Percentiles rank a stretch among this genome's conserved stretches.
These are phyloP conservation scores for Diogma glabrata DNA, from an alignment of 2,888 invertebrate genomes.

Conservation along the genomic window DNA sequence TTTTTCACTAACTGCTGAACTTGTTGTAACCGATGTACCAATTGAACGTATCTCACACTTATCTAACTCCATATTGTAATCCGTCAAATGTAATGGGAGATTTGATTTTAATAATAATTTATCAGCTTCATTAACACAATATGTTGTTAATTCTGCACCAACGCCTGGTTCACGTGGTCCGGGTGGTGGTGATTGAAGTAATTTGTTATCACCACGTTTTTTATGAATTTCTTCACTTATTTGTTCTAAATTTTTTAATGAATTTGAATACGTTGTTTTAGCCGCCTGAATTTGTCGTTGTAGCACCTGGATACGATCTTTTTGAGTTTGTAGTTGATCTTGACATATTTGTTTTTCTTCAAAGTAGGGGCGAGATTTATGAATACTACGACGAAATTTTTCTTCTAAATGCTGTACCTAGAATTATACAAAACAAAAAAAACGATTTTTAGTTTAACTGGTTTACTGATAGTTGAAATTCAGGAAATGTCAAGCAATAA, in stretches of 20 bases:
- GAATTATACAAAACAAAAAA: no score
- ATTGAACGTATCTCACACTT: slow-evolving; percentile 44
- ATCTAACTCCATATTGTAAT: slow-evolving; percentile 45
- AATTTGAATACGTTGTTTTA: slow-evolving; percentile 70
- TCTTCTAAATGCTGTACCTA: slow-evolving; percentile 70
- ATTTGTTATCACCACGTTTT: slow-evolving; percentile 30
- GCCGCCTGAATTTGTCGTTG: slow-evolving; percentile 60
- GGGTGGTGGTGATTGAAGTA: slow-evolving; percentile 25
- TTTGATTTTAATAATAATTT: slow-evolving; percentile 12
- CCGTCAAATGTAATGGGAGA: slow-evolving; percentile 34
- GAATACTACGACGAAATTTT: slow-evolving; percentile 66
- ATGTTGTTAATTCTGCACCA: slow-evolving; percentile 48
- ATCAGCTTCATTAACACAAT: slow-evolving; percentile 5
- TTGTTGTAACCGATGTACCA: slow-evolving; percentile 41
- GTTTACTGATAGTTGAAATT: no score
- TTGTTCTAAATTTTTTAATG: slow-evolving; percentile 71
- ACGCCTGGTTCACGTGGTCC: slow-evolving; percentile 55
- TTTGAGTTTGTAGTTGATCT: slow-evolving; percentile 74
- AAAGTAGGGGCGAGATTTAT: slow-evolving; percentile 81
- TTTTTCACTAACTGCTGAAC: slow-evolving; percentile 40
- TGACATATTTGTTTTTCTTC: slow-evolving; percentile 82
- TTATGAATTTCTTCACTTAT: slow-evolving; percentile 86
- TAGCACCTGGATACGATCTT: slow-evolving; percentile 68
- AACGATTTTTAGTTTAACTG: no score
- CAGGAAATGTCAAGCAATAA: no score